phyloP scores from a whole-genome alignment of 2,888 invertebrate genomes.

The Mesorhabditis spiculigera region DNA sequence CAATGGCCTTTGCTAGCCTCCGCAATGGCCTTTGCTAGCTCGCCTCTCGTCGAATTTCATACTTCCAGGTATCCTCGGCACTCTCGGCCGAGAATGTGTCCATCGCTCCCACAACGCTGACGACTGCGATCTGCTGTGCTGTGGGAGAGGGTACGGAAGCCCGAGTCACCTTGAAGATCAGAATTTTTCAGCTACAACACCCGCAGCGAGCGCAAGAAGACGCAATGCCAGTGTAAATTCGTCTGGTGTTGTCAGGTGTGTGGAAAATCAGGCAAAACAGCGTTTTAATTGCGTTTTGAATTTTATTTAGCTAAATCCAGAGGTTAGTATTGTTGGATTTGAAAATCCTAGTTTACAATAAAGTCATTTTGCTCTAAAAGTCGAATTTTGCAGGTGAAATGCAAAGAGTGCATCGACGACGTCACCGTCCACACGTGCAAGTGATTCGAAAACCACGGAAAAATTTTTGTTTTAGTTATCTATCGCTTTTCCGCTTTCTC shows the following conservation, averaged over 20 bases:
- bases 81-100: conserved; percentile 67
- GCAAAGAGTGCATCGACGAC: conserved; percentile 41
- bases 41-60: not conserved
- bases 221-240: conserved; percentile 57
- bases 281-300: no score
- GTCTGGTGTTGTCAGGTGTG: conserved; percentile 57
- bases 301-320: no score
- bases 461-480: not conserved
- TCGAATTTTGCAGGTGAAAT: conserved; percentile 26
- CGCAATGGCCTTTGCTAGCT: not conserved
- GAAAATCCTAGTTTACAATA: no score
- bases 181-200: not conserved
- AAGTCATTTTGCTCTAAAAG: no score
- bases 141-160: conserved; percentile 59
- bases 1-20: not conserved
- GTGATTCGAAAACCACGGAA: conserved; percentile 14
- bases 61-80: conserved; percentile 37
- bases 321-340: no score
- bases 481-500: not conserved
- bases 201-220: conserved; percentile 4
- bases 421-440: conserved; percentile 44
- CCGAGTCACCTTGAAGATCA: conserved; percentile 7
- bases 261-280: no score
- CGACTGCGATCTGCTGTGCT: conserved; percentile 61
- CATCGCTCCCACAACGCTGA: conserved; percentile 59